Percentiles rank a stretch among this genome's conserved stretches.
phyloP scores from a whole-genome alignment of 2,797 vertebrate genomes.

The Oreochromis mossambicus region DNA sequence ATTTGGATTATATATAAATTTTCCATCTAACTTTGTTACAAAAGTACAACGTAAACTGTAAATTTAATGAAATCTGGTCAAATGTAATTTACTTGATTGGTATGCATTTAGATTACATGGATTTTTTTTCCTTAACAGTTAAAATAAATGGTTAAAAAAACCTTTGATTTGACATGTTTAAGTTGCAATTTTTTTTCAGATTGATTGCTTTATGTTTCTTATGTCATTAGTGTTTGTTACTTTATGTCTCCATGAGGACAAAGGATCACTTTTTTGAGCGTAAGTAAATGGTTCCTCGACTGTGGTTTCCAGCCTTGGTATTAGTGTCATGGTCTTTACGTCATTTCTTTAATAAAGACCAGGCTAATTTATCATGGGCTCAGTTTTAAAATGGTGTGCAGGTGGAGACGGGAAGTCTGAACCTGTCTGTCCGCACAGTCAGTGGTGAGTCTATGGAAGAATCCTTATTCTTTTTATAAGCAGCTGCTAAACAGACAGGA shows the following conservation, averaged over 20 bases:
- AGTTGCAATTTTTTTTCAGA: not conserved
- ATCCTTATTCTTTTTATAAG: not conserved
- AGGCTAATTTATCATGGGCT: not conserved
- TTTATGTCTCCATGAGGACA: not conserved
- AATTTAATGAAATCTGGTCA: not conserved
- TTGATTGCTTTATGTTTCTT: not conserved
- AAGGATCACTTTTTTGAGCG: not conserved
- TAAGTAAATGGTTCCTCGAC: not conserved
- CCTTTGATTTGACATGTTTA: too few species aligned
- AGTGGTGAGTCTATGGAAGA: not conserved
- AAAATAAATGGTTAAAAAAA: too few species aligned
- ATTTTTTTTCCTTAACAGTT: too few species aligned
- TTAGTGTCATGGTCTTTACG: not conserved
- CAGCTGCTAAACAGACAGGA: not conserved
- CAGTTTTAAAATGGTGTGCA: not conserved
- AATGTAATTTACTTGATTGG: too few species aligned
- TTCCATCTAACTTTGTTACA: not conserved
- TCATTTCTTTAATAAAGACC: not conserved
- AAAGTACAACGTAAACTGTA: not conserved
- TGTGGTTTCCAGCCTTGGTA: not conserved
- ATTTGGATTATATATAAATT: not conserved
- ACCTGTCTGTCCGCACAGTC: not conserved
- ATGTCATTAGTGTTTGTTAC: not conserved
- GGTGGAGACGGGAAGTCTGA: not conserved
- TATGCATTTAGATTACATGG: too few species aligned